Base-by-base conservation (phyloP, 2,888 invertebrate species). In the Tetanocera ferruginea region DNA sequence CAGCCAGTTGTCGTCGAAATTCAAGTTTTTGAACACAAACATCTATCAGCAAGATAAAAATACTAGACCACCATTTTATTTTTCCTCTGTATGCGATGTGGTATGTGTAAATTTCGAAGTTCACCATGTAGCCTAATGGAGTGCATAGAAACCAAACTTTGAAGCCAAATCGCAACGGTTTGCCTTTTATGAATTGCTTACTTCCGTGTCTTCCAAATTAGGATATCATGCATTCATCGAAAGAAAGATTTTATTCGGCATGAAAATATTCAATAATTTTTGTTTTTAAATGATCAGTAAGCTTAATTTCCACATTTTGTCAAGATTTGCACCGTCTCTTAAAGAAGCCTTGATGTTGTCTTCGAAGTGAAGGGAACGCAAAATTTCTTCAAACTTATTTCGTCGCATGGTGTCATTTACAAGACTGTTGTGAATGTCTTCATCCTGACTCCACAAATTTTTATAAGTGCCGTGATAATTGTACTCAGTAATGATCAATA, bases 401-500 rank as follows among this genome's bases (percentile, higher is more conserved):
- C 51, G 25, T 19, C 37, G 57, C 77, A 57, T 77, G 11, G 57
- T 64, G 43, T 43, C 23, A 60, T 37, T 57, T 37, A 77, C 51
- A 51, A 73, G 51, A 31, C 51, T 34, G 43, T 62, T 71, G 19
- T 71, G 51, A 52, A 76, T 71, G 66, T 69, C 76, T 31, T 52
- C 71, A 76, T 76, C 76, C 70, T 70, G 66, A 67, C 72, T 66
- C 77, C 73, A 77, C 60, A 77, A 67, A 73, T 77, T 73, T 71
- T 73, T 67, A 6, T n/a, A 72, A 37, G 57, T 72, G n/a, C 66
- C 25, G 37, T 72, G 72, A 28, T 55, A 77, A 37, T 73, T 78
- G 19, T 66, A 69, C 19, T 49, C 49, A 19, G 69, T 74, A 51
- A 74, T 60, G 5, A 74, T 43, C 19, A 74, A 51, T 14, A 69